Percentiles rank a stretch among this genome's conserved stretches.
Conservation (phyloP, 2,888 invertebrate genomes). For the Ectemnius cavifrons region DNA sequence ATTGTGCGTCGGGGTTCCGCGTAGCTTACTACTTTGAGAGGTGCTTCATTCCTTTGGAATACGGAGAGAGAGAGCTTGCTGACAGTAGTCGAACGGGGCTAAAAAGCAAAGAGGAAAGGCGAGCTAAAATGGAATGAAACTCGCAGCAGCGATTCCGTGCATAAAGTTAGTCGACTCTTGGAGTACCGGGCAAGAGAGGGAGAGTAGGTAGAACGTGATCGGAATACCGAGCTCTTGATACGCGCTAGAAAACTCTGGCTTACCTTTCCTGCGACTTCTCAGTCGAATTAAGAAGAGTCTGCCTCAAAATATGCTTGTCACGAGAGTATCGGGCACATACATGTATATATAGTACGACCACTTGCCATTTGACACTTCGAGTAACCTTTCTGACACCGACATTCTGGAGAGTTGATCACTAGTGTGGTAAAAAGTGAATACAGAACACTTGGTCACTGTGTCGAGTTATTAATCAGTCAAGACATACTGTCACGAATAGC, state of each 20-base stretch:
- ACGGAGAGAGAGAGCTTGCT: too few species aligned
- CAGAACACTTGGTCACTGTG: background rate
- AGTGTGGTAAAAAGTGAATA: background rate
- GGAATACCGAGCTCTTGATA: conserved; percentile 46
- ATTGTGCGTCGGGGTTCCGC: too few species aligned
- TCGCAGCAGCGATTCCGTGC: conserved; percentile 6
- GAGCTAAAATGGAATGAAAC: background rate
- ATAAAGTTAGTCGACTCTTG: background rate
- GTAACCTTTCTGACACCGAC: too few species aligned
- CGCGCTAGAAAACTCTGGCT: conserved; percentile 35
- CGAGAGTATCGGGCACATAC: too few species aligned
- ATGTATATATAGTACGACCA: too few species aligned
- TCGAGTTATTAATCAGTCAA: conserved; percentile 37
- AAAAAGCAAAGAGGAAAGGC: background rate
- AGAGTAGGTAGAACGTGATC: conserved; percentile 47
- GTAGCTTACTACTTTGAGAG: too few species aligned
- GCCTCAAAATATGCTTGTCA: background rate
- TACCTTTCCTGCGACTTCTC: conserved; percentile 31
- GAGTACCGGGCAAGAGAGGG: conserved; percentile 13
- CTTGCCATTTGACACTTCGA: too few species aligned
- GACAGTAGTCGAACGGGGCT: background rate
- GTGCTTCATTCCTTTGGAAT: too few species aligned
- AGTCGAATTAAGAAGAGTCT: conserved; percentile 49
- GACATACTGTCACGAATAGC: conserved; percentile 30
- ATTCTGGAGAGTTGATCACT: background rate